Percentiles rank a stretch among this genome's conserved stretches.
Conservation (phyloP, 2,797 vertebrate species). For the Schizothorax lantsangensis region DNA sequence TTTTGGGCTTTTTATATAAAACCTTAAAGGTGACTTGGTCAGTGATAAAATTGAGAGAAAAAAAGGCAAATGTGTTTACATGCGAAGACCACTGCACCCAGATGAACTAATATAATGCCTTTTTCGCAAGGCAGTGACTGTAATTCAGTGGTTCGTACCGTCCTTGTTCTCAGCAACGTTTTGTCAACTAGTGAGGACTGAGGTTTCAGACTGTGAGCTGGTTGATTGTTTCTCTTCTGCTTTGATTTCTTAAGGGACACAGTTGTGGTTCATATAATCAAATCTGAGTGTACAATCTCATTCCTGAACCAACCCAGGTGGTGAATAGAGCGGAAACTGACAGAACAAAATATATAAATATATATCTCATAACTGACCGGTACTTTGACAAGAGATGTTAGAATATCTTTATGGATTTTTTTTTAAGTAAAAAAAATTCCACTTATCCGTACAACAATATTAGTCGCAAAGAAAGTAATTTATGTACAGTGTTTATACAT, state of each 20-base stretch:
- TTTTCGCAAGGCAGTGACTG: constrained; percentile 72
- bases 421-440: constrained; percentile 84
- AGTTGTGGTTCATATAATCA: constrained; percentile 72
- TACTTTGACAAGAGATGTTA: constrained; percentile 90
- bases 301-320: constrained; percentile 53
- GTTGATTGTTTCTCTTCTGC: constrained; percentile 77
- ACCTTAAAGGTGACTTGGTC: constrained; percentile 92
- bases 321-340: constrained; percentile 65
- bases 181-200: constrained; percentile 56
- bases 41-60: constrained; percentile 71
- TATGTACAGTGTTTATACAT: constrained; percentile 99
- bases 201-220: constrained; percentile 78
- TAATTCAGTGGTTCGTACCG: constrained; percentile 70
- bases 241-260: constrained; percentile 81
- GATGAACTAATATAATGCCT: constrained; percentile 81
- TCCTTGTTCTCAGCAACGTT: constrained; percentile 84
- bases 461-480: constrained; percentile 99
- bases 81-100: constrained; percentile 89
- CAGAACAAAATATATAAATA: constrained; percentile 70
- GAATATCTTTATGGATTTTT: constrained; percentile 93
- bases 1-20: constrained; percentile 81
- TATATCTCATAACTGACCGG: constrained; percentile 84
- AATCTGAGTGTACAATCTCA: constrained; percentile 66
- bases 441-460: constrained; percentile 99
- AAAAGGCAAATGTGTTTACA: constrained; percentile 90